Evolutionary conservation across 2,797 vertebrate species (phyloP).

Genomic region (Coreius guichenoti): DNA sequence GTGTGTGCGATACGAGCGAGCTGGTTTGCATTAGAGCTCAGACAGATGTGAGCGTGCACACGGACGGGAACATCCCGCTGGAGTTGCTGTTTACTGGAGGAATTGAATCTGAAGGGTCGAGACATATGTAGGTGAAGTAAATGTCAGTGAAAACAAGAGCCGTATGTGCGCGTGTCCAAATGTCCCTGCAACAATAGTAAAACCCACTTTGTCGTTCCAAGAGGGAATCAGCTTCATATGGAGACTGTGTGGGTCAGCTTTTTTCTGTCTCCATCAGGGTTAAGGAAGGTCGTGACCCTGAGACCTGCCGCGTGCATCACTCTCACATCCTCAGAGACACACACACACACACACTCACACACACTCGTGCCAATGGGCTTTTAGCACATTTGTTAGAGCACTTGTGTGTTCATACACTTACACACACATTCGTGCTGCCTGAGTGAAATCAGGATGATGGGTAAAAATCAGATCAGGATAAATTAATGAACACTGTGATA

Average conservation of each 20-base stretch:
- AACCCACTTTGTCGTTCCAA: neutral
- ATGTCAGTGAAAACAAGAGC: slow-evolving; percentile 30
- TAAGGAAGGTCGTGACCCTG: slow-evolving; percentile 16
- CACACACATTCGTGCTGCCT: neutral
- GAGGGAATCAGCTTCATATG: neutral
- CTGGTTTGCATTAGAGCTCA: neutral
- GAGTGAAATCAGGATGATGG: neutral
- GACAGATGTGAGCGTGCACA: neutral
- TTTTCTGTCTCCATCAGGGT: neutral
- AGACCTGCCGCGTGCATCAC: neutral
- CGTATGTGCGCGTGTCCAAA: neutral
- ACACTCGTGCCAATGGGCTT: slow-evolving; percentile 10
- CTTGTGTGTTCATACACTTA: neutral
- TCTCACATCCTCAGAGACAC: neutral
- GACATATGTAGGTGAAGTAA: slow-evolving; percentile 37
- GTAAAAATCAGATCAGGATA: neutral
- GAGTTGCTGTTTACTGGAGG: slow-evolving; percentile 24
- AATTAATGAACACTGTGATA: neutral
- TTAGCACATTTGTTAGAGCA: slow-evolving; percentile 16
- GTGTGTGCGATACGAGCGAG: slow-evolving; percentile 6
- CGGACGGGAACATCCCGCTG: neutral
- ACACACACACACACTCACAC: neutral
- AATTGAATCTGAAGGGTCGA: slow-evolving; percentile 12
- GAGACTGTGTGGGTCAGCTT: neutral
- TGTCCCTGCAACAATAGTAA: neutral